Conservation (phyloP, 2,113 vertebrate genomes). For the Lophotis ruficrista region DNA sequence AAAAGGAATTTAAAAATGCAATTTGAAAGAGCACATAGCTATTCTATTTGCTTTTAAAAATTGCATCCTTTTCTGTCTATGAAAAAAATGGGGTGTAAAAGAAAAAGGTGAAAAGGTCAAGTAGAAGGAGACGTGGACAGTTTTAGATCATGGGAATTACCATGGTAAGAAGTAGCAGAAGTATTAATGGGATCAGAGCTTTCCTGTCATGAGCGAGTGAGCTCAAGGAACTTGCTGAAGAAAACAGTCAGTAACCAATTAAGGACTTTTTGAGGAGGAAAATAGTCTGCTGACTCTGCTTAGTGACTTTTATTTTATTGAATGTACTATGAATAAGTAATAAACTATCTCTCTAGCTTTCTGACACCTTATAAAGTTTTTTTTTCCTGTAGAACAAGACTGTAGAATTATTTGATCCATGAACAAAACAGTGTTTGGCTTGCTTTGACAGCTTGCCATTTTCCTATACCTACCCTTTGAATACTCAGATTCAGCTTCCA, state of each 20-base stretch:
- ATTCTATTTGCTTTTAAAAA: not conserved
- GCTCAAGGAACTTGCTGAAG: not conserved
- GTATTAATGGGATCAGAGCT: not conserved
- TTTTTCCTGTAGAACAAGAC: not conserved
- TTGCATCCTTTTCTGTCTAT: not conserved
- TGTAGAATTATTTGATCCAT: not conserved
- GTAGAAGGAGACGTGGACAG: not conserved
- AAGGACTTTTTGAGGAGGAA: not conserved
- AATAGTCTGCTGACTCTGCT: not conserved
- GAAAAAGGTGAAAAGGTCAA: not conserved
- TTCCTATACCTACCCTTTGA: not conserved
- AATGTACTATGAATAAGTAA: not conserved
- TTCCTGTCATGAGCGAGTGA: not conserved
- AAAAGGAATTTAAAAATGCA: not conserved
- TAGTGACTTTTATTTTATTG: not conserved
- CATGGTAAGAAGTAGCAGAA: not conserved
- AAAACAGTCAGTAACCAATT: not conserved
- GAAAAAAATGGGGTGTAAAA: not conserved
- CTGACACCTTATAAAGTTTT: not conserved
- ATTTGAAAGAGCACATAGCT: not conserved
- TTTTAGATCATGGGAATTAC: not conserved
- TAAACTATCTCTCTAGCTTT: not conserved
- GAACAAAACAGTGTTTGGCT: not conserved
- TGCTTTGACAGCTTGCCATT: not conserved
- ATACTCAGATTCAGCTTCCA: not conserved